Percentiles rank a stretch among this genome's conserved stretches.
phyloP scores from a whole-genome alignment of 1,140 invertebrate genomes.

The Gerris buenoi region DNA sequence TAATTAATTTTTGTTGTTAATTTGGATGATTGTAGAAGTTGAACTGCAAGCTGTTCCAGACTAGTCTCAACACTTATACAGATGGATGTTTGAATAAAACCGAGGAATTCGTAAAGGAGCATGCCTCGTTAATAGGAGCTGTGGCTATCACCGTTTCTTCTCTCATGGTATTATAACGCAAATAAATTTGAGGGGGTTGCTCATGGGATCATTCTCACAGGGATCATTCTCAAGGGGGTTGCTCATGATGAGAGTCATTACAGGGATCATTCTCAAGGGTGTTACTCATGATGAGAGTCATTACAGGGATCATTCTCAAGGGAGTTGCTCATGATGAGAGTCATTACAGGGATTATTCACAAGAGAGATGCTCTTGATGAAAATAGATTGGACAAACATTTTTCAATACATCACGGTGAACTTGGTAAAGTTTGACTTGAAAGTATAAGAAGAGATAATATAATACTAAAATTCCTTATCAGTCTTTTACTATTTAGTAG shows the following conservation, averaged over 20 bases:
- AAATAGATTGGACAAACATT: neutral
- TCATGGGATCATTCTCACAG: neutral
- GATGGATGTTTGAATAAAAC: slow-evolving; percentile 56
- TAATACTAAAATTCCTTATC: neutral
- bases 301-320: too few relatives aligned
- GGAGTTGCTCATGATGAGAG: too few relatives aligned
- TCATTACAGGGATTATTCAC: too few relatives aligned
- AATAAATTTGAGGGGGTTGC: too few relatives aligned
- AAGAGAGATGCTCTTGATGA: neutral
- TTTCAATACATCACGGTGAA: neutral
- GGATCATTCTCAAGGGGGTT: too few relatives aligned
- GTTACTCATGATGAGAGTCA: too few relatives aligned
- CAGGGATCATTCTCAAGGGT: too few relatives aligned
- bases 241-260: too few relatives aligned
- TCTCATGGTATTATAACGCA: slow-evolving; percentile 59
- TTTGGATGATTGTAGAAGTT: slow-evolving; percentile 35
- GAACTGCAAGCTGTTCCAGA: slow-evolving; percentile 42
- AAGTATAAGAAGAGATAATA: neutral
- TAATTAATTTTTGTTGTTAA: too few relatives aligned
- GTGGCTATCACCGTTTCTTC: slow-evolving; percentile 64
- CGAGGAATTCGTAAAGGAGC: slow-evolving; percentile 51
- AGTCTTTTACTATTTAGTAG: too few relatives aligned
- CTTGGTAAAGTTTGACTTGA: neutral
- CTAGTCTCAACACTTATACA: slow-evolving; percentile 44
- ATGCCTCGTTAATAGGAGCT: slow-evolving; percentile 62